Base-by-base conservation (phyloP, 2,113 vertebrate species). In the Colossoma macropomum region DNA sequence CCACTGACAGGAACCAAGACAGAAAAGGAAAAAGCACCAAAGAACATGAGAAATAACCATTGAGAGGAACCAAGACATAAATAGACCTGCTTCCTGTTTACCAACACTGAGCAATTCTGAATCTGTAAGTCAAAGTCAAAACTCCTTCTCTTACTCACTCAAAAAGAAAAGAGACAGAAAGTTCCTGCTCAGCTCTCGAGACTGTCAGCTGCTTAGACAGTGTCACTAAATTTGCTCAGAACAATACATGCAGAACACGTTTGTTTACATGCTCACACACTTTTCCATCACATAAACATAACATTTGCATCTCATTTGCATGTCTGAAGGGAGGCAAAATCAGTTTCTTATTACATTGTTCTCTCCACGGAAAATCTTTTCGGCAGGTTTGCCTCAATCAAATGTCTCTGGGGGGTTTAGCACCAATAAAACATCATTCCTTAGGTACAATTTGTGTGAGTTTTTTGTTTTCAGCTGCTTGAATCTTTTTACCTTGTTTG, bases 301-400 rank as follows among this genome's bases (percentile, higher is more conserved):
- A 69, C 15, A 75, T 59, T 56, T 41, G 30, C 74, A 34, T 59
- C 19, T 7, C 52, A 76, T 76, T 76, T 76, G 74, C 74, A 76
- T 75, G 15, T 75, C 48, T 75, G 30, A 54, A 32, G 28, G 23
- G 27, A 60, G 25, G 28, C 21, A 38, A 11, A 60, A 21, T 76
- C 9, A 34, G 25, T 75, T 75, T 28, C 21, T 75, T 75, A 75
- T 75, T 38, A n/a, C 9, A 60, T 56, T 60, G 28, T 76, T 76
- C 19, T 25, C 73, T 56, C 27, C 4, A 8, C 7, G 10, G 30
- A 66, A 16, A 66, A 66, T 66, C 54, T 56, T 23, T 23, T 15
- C 16, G 16, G 7, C 63, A 66, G 6, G 17, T 38, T 69, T 34
- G 66, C 66, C 10, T 2, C 32, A 38, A 23, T 12, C 30, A 69